Conservation (phyloP, 2,888 invertebrate species). For the Epistrophe grossulariae region DNA sequence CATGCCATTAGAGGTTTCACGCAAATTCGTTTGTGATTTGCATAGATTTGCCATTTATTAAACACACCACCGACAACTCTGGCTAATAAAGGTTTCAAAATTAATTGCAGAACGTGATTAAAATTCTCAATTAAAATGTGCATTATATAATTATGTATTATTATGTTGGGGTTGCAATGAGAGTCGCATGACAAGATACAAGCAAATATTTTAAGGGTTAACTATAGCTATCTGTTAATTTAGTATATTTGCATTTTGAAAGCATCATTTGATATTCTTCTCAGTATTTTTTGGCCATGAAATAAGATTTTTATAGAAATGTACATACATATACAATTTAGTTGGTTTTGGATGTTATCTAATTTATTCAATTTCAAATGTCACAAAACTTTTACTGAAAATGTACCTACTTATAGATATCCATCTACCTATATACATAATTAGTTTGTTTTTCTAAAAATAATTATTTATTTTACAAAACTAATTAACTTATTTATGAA, state of each 20-base stretch:
- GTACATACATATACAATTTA: too few species aligned
- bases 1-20: conserved; percentile 35
- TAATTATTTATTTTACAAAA: background rate
- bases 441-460: background rate
- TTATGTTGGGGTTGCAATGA: conserved; percentile 15
- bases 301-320: background rate
- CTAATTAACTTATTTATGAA: background rate
- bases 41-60: conserved; percentile 71
- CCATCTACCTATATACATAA: too few species aligned
- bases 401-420: too few species aligned
- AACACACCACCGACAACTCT: conserved; percentile 42
- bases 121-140: conserved; percentile 68
- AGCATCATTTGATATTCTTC: background rate
- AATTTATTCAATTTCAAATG: background rate
- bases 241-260: background rate
- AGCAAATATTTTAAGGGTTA: background rate
- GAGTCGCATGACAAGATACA: background rate
- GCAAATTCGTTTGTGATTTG: conserved; percentile 68
- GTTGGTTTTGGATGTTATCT: background rate
- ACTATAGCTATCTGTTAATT: background rate
- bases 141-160: conserved; percentile 44
- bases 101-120: conserved; percentile 73
- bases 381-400: background rate
- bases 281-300: background rate
- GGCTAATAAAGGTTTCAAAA: conserved; percentile 57